Evolutionary conservation across 2,113 vertebrate species (phyloP).

Genomic region (Anguilla rostrata): DNA sequence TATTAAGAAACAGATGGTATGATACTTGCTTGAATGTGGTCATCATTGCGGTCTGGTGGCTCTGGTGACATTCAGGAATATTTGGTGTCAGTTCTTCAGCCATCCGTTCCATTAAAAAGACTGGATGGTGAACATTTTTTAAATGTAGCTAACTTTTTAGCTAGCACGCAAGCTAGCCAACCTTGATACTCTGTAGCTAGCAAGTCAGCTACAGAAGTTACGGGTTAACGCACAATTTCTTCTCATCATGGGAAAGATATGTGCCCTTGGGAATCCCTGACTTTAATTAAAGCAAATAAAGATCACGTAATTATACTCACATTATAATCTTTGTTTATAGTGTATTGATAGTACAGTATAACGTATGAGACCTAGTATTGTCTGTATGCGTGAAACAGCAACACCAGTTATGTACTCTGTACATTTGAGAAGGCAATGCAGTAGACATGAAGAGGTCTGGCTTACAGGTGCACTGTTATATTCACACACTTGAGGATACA

Average conservation of each 20-base stretch:
- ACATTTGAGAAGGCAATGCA: not conserved
- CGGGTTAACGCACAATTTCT: no score
- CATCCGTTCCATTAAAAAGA: not conserved
- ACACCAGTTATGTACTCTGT: not conserved
- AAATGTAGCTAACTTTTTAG: no score
- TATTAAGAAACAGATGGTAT: slow-evolving; percentile 6
- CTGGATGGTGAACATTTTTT: no score
- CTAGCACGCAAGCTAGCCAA: no score
- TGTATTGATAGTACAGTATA: no score
- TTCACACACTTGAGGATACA: not conserved
- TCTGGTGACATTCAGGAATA: not conserved
- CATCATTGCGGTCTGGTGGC: not conserved
- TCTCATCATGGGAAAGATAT: no score
- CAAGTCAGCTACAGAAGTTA: no score
- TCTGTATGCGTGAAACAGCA: not conserved
- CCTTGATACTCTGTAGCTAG: no score
- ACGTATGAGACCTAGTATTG: not conserved
- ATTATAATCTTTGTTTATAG: no score
- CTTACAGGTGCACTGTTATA: slow-evolving; percentile 13
- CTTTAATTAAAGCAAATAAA: no score
- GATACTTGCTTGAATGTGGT: slow-evolving; percentile 18
- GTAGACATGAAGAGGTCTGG: slow-evolving; percentile 4
- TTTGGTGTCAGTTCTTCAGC: not conserved
- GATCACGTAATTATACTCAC: no score
- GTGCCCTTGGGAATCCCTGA: not conserved